phyloP scores from a whole-genome alignment of 2,113 vertebrate species.

The Hippoglossus stenolepis region DNA sequence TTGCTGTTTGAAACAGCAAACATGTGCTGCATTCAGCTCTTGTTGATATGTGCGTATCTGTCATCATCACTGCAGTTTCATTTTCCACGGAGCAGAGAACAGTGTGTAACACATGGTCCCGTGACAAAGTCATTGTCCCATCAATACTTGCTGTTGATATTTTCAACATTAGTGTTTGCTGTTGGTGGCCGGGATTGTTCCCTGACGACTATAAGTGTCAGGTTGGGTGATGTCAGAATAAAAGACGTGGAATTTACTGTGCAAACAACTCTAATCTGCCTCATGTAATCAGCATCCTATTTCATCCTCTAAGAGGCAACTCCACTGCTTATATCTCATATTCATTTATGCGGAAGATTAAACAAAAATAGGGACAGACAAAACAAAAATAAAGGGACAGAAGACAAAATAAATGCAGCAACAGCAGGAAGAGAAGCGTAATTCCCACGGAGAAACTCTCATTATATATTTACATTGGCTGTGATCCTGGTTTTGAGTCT shows the following conservation, averaged over 20 bases:
- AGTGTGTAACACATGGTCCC: not conserved
- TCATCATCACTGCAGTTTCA: constrained; percentile 13
- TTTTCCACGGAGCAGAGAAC: constrained; percentile 17
- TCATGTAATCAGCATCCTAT: constrained; percentile 22
- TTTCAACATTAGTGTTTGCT: constrained; percentile 41
- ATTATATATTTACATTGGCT: not conserved
- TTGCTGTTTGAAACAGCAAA: constrained; percentile 15
- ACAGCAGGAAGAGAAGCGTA: not conserved
- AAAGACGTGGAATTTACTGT: constrained; percentile 29
- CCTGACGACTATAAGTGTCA: not conserved
- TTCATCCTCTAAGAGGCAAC: not conserved
- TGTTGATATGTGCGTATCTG: constrained; percentile 4
- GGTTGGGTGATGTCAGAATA: not conserved
- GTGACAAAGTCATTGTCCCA: constrained; percentile 17
- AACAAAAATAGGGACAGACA: constrained; percentile 19
- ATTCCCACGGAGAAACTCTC: constrained; percentile 12
- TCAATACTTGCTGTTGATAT: constrained; percentile 36
- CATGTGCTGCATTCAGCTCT: constrained; percentile 36
- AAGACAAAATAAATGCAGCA: not conserved
- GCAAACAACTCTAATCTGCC: constrained; percentile 46
- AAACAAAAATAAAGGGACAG: constrained; percentile 11
- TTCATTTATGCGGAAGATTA: constrained; percentile 10
- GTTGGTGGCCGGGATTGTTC: constrained; percentile 17
- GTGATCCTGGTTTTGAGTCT: too few species aligned
- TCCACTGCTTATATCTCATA: constrained; percentile 3